Base-by-base conservation (phyloP, 2,888 invertebrate species). In the Oscheius onirici region DNA sequence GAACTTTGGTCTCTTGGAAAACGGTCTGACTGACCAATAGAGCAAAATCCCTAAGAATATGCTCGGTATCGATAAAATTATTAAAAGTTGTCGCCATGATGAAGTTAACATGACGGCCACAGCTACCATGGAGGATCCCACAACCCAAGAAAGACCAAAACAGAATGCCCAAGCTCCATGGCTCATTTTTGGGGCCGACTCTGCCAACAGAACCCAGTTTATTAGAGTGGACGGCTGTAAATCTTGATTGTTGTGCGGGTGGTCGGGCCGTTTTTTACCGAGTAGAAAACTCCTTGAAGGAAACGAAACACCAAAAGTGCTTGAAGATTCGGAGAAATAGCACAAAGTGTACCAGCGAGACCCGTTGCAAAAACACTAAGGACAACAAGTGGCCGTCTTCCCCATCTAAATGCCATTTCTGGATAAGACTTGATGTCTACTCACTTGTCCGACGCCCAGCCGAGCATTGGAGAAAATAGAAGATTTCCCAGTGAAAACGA, bases 121-220 rank as follows among this genome's bases (percentile, higher is more conserved):
- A 13, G 69, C 49, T 3, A 60, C 69, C 51, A 69, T 20, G 40
- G 60, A n/a, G 20, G 55, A 26, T 17, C 69, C 69, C 8, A 69
- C 20, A 51, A 60, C 44, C 69, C 69, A 69, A 2, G 69, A 69
- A 28, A 69, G 28, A 2, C 69, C 69, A 43, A 69, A 69, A 22
- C 34, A 24, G 43, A 69, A 49, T 8, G 51, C 54, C 60, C 55
- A 60, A 17, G 26, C 22, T 17, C 60, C 34, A 40, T 69, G 69
- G 20, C 46, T 61, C 11, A 15, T 60, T 28, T 49, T 60, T 15
- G 51, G 60, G 3, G 51, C 60, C 3, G 60, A 60, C 49, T 69
- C 69, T 17, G 60, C 17, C 1, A 60, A 11, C 10, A 40, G 49
- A 10, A 69, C 69, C 69, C 69, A 69, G 34, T 49, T 69, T 13